Base-by-base conservation (phyloP, 2,113 vertebrate genomes). In the Okapia johnstoni region DNA sequence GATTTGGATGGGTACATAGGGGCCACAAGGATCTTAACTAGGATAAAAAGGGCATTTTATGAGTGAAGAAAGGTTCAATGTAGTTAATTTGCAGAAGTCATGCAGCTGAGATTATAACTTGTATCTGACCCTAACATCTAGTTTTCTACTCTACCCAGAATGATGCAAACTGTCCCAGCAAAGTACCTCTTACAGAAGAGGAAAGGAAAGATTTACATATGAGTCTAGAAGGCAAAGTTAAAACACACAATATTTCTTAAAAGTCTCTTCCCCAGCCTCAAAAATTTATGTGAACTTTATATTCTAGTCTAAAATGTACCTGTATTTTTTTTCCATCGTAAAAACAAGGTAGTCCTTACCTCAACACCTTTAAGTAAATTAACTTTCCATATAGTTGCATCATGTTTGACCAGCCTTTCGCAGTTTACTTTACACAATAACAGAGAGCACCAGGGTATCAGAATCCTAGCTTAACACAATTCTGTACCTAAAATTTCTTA, bases 51-150 rank as follows among this genome's bases (percentile, higher is more conserved):
- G 50, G 33, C 23, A 58, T 57, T 88, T 84, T 76, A 92, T 16
- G 58, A 48, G 83, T 70, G 14, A 96, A 92, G n/a, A 93, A 73
- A 57, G 19, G 21, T 40, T 94, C 61, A 48, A 30, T 17, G n/a
- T 48, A 70, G 66, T 92, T 89, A 83, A 93, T 96, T 12, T 96
- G 30, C n/a, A 26, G 88, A 94, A 61, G 21, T 92, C 48, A 80
- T 7, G 48, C 4, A 97, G 33, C 12, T 92, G 43, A 94, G 79
- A 81, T 11, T 87, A 2, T 25, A 76, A 76, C 26, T 85, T 30
- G 3, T n/a, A 43, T 54, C n/a, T 84, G 60, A 97, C 48, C 17
- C 46, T 92, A 43, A 95, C 63, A 48, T 87, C 89, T 54, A 50
- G 73, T 58, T 88, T 92, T 54, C 57, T 14, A 85, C 7, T 55